Evolutionary conservation across 2,113 vertebrate genomes (phyloP).

Genomic region (Antigone vipio): DNA sequence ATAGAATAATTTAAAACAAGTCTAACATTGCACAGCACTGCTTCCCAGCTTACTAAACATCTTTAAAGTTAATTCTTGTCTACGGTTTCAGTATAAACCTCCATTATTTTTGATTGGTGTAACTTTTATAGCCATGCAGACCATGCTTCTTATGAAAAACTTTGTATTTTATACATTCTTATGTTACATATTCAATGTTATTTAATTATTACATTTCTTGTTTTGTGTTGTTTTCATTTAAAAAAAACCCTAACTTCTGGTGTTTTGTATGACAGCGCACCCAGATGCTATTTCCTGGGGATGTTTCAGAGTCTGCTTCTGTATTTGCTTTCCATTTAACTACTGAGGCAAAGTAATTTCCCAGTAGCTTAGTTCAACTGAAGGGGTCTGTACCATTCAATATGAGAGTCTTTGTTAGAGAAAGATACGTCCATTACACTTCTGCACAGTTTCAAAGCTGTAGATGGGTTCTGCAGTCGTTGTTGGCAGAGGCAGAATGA

Average conservation of each 20-base stretch:
- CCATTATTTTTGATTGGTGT: background rate
- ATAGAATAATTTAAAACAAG: background rate
- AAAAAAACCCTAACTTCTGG: background rate
- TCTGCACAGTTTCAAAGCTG: background rate
- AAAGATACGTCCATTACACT: background rate
- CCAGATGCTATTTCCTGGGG: background rate
- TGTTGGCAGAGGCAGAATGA: fast-evolving
- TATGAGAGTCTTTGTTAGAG: background rate
- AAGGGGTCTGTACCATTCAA: fast-evolving
- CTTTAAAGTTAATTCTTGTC: background rate
- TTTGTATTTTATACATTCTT: background rate
- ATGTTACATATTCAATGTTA: background rate
- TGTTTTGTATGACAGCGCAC: background rate
- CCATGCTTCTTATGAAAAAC: background rate
- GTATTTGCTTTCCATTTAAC: background rate
- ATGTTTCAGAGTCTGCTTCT: background rate
- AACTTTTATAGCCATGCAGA: background rate
- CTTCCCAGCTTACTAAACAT: background rate
- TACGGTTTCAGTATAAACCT: background rate
- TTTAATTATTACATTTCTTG: background rate
- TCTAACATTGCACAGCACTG: background rate
- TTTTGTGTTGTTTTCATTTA: background rate
- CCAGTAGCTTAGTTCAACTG: background rate
- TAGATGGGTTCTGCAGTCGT: fast-evolving
- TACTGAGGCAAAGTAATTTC: background rate